phyloP scores from a whole-genome alignment of 2,113 vertebrate species.

The Tretioscincus oriximinensis region DNA sequence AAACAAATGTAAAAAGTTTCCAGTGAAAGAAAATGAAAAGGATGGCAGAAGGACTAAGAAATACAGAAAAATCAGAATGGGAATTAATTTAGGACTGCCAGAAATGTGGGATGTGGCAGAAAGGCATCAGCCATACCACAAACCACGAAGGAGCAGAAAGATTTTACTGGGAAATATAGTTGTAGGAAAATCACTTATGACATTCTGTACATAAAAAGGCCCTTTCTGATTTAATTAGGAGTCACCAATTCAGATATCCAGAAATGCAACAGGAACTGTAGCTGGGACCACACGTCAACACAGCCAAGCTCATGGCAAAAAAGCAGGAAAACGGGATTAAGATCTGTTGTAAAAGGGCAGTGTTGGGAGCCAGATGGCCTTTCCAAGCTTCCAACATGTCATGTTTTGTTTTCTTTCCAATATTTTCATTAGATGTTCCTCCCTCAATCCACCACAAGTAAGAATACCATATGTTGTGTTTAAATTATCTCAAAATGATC shows the following conservation, averaged over 20 bases:
- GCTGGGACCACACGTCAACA: constrained; percentile 49
- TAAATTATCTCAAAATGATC: constrained; percentile 30
- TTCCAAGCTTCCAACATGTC: constrained; percentile 36
- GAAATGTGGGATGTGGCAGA: constrained; percentile 54
- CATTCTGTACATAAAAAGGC: constrained; percentile 54
- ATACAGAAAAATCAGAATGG: too few relatives aligned
- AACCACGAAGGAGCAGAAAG: constrained; percentile 36
- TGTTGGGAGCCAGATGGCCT: constrained; percentile 61
- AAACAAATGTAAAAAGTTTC: constrained; percentile 22
- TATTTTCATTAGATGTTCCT: constrained; percentile 45
- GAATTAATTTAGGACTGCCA: constrained; percentile 2
- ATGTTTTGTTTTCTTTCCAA: constrained; percentile 24
- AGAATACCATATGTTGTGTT: not conserved
- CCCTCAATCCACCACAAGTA: constrained; percentile 1
- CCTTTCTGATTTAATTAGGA: constrained; percentile 61
- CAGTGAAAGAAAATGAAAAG: not conserved
- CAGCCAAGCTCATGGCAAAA: constrained; percentile 56
- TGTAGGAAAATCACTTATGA: constrained; percentile 49
- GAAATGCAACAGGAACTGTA: constrained; percentile 45
- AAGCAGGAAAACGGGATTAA: constrained; percentile 65
- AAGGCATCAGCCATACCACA: constrained; percentile 40
- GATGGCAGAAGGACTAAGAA: not conserved
- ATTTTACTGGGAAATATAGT: constrained; percentile 64
- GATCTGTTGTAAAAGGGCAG: constrained; percentile 55
- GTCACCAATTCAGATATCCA: constrained; percentile 55